A percentile compares a stretch with the other conserved stretches of the same genome.
These are phyloP conservation scores for Mandrillus leucophaeus DNA, from an alignment of 2,113 vertebrate species.

Conservation along the genomic window DNA sequence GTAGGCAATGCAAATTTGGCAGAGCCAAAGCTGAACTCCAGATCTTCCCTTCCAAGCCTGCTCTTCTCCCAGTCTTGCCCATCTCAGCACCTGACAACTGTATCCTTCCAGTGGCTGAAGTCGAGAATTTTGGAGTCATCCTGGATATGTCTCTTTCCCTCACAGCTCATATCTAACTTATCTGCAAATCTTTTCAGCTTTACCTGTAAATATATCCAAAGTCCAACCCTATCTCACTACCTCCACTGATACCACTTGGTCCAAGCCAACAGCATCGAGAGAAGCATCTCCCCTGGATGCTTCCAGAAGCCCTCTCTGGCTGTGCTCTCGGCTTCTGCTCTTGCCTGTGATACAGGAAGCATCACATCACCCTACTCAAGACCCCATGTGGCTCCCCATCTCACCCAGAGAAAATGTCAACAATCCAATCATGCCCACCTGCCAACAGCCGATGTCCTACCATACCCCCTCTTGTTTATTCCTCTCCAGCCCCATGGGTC, in stretches of 20 bases:
- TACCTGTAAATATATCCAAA: background rate
- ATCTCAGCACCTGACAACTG: background rate
- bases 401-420: background rate
- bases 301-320: background rate
- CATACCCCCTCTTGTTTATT: fast-evolving
- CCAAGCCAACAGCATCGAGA: no score
- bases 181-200: background rate
- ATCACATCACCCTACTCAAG: fast-evolving
- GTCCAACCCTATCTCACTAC: background rate
- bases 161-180: background rate
- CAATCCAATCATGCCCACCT: fast-evolving
- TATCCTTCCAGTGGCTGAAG: background rate
- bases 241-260: background rate
- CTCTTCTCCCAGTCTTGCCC: background rate
- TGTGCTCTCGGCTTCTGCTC: background rate
- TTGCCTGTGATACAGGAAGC: fast-evolving
- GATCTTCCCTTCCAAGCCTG: no score
- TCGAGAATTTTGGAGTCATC: background rate
- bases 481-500: background rate
- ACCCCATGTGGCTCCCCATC: background rate
- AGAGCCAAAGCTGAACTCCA: background rate
- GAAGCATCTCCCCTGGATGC: no score
- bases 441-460: no score
- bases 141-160: background rate
- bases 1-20: background rate